Percentiles rank a stretch among this genome's conserved stretches.
Evolutionary conservation across 2,888 invertebrate genomes (phyloP).

Genomic region (Toxonevra muliebris): DNA sequence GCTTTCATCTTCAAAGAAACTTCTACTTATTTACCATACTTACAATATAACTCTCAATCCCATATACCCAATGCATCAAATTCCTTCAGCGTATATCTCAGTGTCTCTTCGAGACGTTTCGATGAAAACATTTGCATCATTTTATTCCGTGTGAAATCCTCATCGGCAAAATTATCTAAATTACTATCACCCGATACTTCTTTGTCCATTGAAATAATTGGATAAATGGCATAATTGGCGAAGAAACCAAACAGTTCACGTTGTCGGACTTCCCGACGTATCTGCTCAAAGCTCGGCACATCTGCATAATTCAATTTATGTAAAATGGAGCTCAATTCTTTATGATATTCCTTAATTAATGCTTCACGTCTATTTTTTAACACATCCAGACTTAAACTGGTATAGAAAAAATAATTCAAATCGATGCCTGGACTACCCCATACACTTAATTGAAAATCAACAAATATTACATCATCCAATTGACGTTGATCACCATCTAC

Average conservation of each 20-base stretch:
- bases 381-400: conserved; percentile 54
- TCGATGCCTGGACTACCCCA: conserved; percentile 62
- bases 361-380: conserved; percentile 50
- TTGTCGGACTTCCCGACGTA: conserved; percentile 49
- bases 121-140: conserved; percentile 50
- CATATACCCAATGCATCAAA: conserved; percentile 56
- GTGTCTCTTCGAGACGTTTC: conserved; percentile 48
- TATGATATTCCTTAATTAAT: conserved; percentile 53
- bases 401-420: conserved; percentile 62
- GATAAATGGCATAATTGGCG: conserved; percentile 52
- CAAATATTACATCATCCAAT: conserved; percentile 46
- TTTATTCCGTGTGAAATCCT: conserved; percentile 49
- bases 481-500: conserved; percentile 14
- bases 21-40: too few species aligned
- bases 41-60: conserved; percentile 30
- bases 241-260: conserved; percentile 56
- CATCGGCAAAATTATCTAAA: conserved; percentile 51
- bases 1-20: too few species aligned
- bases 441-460: conserved; percentile 59
- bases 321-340: conserved; percentile 47
- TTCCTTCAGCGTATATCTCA: conserved; percentile 51
- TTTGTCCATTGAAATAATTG: conserved; percentile 54
- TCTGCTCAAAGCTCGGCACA: conserved; percentile 50
- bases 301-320: conserved; percentile 39
- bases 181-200: conserved; percentile 48